Conservation (phyloP, 2,113 vertebrate species). For the Coptodon bakossiorum region DNA sequence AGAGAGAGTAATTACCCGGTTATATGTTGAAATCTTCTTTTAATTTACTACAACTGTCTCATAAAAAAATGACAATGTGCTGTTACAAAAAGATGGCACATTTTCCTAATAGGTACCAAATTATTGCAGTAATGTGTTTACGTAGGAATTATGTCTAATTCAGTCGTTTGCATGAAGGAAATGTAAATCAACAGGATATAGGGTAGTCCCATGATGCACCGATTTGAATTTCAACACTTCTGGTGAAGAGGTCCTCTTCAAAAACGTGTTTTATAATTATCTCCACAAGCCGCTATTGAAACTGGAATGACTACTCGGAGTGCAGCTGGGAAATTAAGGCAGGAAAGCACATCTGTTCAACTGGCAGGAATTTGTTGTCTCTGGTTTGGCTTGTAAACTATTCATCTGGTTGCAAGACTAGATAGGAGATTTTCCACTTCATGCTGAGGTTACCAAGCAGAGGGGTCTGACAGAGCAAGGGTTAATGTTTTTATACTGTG, state of each 20-base stretch:
- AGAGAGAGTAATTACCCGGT: background rate
- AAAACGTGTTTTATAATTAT: background rate
- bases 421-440: background rate
- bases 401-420: background rate
- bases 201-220: background rate
- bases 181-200: background rate
- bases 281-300: background rate
- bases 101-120: background rate
- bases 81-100: background rate
- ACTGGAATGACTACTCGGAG: background rate
- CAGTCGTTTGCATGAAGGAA: background rate
- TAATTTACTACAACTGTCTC: background rate
- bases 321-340: constrained; percentile 44
- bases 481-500: background rate
- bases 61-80: background rate
- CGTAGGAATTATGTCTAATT: background rate
- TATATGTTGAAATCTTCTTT: background rate
- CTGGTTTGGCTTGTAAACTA: background rate
- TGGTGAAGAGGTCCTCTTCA: background rate
- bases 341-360: constrained; percentile 15
- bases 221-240: background rate
- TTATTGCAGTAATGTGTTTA: background rate
- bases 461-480: background rate
- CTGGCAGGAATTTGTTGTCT: constrained; percentile 9
- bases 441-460: background rate